A percentile compares a stretch with the other conserved stretches of the same genome.
These are phyloP conservation scores for Falco peregrinus DNA, from an alignment of 2,797 vertebrate genomes.

Conservation along the genomic window DNA sequence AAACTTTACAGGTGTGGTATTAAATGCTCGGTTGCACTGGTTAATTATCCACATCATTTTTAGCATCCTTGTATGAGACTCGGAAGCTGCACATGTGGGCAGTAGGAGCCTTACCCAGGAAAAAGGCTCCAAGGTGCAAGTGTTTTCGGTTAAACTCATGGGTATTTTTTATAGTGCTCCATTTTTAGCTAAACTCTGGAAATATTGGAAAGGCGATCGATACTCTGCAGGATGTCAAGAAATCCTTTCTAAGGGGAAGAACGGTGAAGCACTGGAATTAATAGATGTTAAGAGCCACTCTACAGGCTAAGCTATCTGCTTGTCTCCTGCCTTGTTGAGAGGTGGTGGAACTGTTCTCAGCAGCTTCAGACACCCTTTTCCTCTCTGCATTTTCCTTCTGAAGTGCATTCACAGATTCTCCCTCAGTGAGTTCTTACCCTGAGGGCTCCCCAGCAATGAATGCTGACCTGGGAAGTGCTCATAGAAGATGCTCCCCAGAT, in stretches of 20 bases:
- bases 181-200: not conserved
- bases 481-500: not conserved
- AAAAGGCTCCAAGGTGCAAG: not conserved
- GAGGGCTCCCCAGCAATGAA: not conserved
- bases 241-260: not conserved
- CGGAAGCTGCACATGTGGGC: not conserved
- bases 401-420: not conserved
- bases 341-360: not conserved
- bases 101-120: not conserved
- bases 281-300: conserved; percentile 33
- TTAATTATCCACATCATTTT: conserved; percentile 61
- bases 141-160: not conserved
- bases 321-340: not conserved
- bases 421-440: not conserved
- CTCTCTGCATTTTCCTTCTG: not conserved
- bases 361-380: not conserved
- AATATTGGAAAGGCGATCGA: not conserved
- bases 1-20: conserved; percentile 45
- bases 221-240: not conserved
- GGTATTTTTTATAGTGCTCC: not conserved
- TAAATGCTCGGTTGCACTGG: conserved; percentile 41
- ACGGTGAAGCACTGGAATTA: not conserved
- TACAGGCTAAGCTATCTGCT: not conserved
- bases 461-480: not conserved
- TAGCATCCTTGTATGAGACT: not conserved